Evolutionary conservation across 1,140 invertebrate species (phyloP).

Genomic region (Drosophila kikkawai): DNA sequence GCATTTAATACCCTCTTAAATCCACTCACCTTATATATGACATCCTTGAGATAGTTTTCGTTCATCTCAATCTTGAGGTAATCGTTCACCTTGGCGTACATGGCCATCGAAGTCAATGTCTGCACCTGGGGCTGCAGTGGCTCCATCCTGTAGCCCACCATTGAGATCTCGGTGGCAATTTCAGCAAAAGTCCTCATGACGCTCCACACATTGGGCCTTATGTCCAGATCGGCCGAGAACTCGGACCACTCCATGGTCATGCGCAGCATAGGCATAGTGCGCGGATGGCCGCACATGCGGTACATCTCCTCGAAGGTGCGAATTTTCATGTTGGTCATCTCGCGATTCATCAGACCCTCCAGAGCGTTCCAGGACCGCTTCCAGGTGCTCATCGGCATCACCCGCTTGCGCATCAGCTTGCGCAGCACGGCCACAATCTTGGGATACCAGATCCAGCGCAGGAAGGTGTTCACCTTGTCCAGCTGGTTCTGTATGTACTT

Average conservation of each 20-base stretch:
- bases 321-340: slow-evolving; percentile 86
- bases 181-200: slow-evolving; percentile 79
- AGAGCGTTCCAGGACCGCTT: slow-evolving; percentile 74
- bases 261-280: slow-evolving; percentile 86
- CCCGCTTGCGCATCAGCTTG: slow-evolving; percentile 76
- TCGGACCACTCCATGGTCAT: slow-evolving; percentile 85
- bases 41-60: slow-evolving; percentile 67
- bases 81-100: slow-evolving; percentile 51
- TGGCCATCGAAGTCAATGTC: slow-evolving; percentile 38
- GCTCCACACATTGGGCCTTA: slow-evolving; percentile 79
- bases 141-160: slow-evolving; percentile 84
- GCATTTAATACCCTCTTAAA: neutral
- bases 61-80: slow-evolving; percentile 78
- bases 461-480: slow-evolving; percentile 79
- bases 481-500: slow-evolving; percentile 81
- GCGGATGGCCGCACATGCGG: slow-evolving; percentile 81
- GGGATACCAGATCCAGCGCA: slow-evolving; percentile 85
- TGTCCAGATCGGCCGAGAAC: slow-evolving; percentile 72
- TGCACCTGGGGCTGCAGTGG: slow-evolving; percentile 85
- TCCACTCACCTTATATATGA: slow-evolving; percentile 59
- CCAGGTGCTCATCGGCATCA: slow-evolving; percentile 67
- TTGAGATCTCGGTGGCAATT: slow-evolving; percentile 84
- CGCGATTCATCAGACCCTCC: slow-evolving; percentile 85
- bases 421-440: slow-evolving; percentile 82
- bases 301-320: slow-evolving; percentile 86